phyloP scores from a whole-genome alignment of 2,797 vertebrate species.

The Austrolebias charrua region DNA sequence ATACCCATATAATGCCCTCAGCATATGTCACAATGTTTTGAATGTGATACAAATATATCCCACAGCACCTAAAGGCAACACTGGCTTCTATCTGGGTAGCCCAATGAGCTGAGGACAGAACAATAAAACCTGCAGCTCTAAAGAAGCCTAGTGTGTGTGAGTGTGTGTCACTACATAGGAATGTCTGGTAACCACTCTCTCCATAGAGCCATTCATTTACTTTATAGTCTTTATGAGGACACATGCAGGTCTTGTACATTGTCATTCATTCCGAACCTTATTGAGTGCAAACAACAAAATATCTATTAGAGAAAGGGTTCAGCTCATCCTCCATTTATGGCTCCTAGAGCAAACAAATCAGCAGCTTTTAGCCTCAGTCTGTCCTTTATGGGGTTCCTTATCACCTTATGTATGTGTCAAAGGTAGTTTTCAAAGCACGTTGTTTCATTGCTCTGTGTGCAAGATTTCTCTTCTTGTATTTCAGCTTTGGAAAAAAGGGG shows the following conservation, averaged over 20 bases:
- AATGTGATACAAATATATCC: constrained; percentile 2
- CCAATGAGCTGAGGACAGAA: constrained; percentile 42
- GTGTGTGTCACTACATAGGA: constrained; percentile 65
- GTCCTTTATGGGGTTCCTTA: background rate
- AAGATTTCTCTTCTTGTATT: constrained; percentile 45
- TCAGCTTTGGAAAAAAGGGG: constrained; percentile 67
- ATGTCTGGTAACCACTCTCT: constrained; percentile 60
- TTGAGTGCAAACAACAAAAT: background rate
- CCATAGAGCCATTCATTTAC: constrained; percentile 18
- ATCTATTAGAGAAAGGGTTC: background rate
- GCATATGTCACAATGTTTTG: too few relatives aligned
- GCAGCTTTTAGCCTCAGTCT: background rate
- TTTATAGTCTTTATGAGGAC: constrained; percentile 3
- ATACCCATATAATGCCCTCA: too few relatives aligned
- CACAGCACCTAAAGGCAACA: constrained; percentile 41
- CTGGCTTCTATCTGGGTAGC: constrained; percentile 23
- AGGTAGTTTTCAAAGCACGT: background rate
- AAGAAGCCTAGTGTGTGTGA: constrained; percentile 25
- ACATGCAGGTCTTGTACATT: constrained; percentile 16
- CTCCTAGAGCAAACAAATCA: background rate
- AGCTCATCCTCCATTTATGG: background rate
- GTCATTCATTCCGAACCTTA: constrained; percentile 6
- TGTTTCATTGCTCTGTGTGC: constrained; percentile 23
- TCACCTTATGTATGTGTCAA: constrained; percentile 2
- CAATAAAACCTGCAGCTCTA: constrained; percentile 45